Percentiles rank a stretch among this genome's conserved stretches.
Conservation (phyloP, 1,140 invertebrate species). For the Drosophila bifasciata region DNA sequence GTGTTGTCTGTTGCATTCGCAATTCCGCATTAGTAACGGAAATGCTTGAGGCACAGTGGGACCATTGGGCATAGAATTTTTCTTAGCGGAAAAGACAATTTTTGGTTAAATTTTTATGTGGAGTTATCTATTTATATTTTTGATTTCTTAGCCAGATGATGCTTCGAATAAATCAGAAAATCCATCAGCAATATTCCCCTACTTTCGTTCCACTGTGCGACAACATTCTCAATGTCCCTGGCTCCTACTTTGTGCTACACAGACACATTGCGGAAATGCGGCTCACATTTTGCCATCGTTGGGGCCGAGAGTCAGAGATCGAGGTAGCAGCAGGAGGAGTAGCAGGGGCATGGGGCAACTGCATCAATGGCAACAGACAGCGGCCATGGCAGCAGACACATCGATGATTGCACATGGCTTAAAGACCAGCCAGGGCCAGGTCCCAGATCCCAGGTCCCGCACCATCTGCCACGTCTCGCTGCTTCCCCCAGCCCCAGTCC, state of each 20-base stretch:
- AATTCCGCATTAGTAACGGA: slow-evolving; percentile 67
- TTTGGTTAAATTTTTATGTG: too few species aligned
- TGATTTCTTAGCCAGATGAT: too few species aligned
- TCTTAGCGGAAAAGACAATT: too few species aligned
- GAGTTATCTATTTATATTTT: too few species aligned
- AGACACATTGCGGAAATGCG: slow-evolving; percentile 55
- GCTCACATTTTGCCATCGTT: slow-evolving; percentile 44
- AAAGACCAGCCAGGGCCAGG: slow-evolving; percentile 53
- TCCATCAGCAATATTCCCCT: too few species aligned
- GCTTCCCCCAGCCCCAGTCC: not conserved
- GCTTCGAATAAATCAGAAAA: too few species aligned
- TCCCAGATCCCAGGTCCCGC: not conserved
- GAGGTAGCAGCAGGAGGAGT: not conserved
- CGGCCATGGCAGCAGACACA: slow-evolving; percentile 58
- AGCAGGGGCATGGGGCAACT: slow-evolving; percentile 32
- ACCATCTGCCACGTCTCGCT: not conserved
- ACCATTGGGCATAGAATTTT: too few species aligned
- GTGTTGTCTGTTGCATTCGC: slow-evolving; percentile 75
- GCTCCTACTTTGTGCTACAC: slow-evolving; percentile 16
- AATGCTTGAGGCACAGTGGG: slow-evolving; percentile 29
- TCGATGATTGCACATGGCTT: slow-evolving; percentile 75
- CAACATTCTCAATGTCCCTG: slow-evolving; percentile 1
- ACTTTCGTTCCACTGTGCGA: slow-evolving; percentile 21
- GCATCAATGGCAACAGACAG: slow-evolving; percentile 35
- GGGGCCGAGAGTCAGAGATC: slow-evolving; percentile 37